Base-by-base conservation (phyloP, 2,113 vertebrate species). In the Rhodinocichla rosea region DNA sequence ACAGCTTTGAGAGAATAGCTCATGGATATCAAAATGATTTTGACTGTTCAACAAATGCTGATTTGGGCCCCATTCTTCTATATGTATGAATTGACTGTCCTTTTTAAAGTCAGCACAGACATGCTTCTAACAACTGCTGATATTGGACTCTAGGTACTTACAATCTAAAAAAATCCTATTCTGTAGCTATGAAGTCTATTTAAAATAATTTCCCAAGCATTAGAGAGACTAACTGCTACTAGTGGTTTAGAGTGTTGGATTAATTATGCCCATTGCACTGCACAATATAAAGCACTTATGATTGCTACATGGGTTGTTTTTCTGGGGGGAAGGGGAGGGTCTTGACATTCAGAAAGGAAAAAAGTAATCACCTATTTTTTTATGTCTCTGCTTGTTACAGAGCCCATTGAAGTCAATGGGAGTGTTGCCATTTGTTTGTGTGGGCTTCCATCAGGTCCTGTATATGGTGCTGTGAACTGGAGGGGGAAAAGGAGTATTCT, bases 191-290 rank as follows among this genome's bases (percentile, higher is more conserved):
- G 53, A 83, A 75, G 33, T 59, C 73, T 86, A 56, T 95, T 90
- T 70, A 78, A 94, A 95, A 93, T 86, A 74, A 64, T 93, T 96
- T 97, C 30, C 64, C 86, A 78, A 83, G 80, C 76, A 53, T 90
- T 89, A 69, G 40, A 73, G 47, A 75, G 69, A 94, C 68, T 73
- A 87, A 65, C 80, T 89, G 80, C 92, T 95, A 84, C 40, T 92
- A 78, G 74, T 42, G 11, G 40, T 91, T 94, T 87, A 79, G 69
- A 62, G n/a, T 64, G 44, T 68, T 79, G 69, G 62, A 89, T 86
- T 95, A 92, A 92, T 89, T 94, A 79, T 94, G 83, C 91, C 77
- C 81, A 76, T 76, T 92, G 62, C 53, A 60, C 47, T 73, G 56
- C 44, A 74, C 78, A 93, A 52, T 91, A 50, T 93, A 87, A 94